phyloP scores from a whole-genome alignment of 2,888 invertebrate genomes.

The Zelleria hepariella region DNA sequence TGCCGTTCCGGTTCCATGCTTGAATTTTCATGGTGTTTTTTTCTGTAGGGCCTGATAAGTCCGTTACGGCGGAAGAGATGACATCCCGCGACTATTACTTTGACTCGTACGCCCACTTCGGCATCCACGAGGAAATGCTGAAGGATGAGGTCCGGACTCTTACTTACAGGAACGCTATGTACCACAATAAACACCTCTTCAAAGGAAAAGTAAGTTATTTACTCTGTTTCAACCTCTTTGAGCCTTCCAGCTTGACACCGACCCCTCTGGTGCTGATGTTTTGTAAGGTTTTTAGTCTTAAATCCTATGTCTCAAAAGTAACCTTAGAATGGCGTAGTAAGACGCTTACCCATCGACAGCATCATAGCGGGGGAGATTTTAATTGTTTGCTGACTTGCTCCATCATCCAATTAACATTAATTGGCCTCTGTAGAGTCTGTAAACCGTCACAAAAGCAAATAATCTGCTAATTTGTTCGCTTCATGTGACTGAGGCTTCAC shows the following conservation, averaged over 20 bases:
- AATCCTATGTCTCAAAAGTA: not conserved
- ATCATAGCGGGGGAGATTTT: no score
- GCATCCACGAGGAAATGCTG: slow-evolving; percentile 99
- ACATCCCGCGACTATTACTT: slow-evolving; percentile 99
- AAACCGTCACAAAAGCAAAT: no score
- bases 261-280: no score
- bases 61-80: slow-evolving; percentile 92
- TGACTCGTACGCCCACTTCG: slow-evolving; percentile 99
- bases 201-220: slow-evolving; percentile 77
- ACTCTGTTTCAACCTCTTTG: no score
- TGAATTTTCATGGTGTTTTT: slow-evolving; percentile 19
- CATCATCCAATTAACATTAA: no score
- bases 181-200: slow-evolving; percentile 98
- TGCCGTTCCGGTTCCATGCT: slow-evolving; percentile 17
- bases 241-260: no score
- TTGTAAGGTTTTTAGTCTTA: not conserved
- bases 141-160: slow-evolving; percentile 99
- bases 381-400: no score
- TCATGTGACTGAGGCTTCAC: no score
- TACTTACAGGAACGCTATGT: slow-evolving; percentile 99
- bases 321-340: not conserved
- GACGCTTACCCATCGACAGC: no score
- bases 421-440: no score
- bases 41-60: slow-evolving; percentile 51
- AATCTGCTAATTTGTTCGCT: no score